Conservation (phyloP, 2,797 vertebrate species). For the Oreortyx pictus region DNA sequence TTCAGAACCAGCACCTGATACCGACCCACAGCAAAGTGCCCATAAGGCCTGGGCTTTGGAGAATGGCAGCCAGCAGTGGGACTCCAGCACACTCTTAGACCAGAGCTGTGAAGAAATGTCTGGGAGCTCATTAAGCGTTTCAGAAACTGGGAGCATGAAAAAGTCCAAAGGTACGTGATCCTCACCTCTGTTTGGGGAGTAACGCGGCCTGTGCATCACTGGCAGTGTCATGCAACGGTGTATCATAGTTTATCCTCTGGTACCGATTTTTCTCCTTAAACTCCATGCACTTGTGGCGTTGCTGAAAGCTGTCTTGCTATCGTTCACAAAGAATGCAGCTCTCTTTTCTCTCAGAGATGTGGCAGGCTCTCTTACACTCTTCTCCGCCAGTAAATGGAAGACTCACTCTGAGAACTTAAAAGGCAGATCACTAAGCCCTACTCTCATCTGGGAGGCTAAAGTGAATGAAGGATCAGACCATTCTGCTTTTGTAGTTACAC, state of each 20-base stretch:
- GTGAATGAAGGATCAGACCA: neutral
- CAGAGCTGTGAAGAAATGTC: slow-evolving; percentile 84
- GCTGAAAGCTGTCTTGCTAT: neutral
- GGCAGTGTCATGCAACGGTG: neutral
- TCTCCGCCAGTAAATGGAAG: neutral
- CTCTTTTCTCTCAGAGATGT: neutral
- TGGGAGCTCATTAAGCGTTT: slow-evolving; percentile 89
- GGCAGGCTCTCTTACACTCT: neutral
- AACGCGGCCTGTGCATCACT: accelerated
- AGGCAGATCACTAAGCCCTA: neutral
- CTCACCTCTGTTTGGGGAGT: neutral
- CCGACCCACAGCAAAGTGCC: slow-evolving; percentile 31
- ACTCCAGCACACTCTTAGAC: slow-evolving; percentile 72
- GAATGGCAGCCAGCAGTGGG: slow-evolving; percentile 72
- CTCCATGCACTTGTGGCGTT: neutral
- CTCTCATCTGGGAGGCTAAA: neutral
- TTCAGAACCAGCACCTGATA: slow-evolving; percentile 11
- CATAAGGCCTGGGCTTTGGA: slow-evolving; percentile 71
- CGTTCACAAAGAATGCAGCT: neutral
- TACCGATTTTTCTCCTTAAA: neutral
- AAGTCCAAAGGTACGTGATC: slow-evolving; percentile 88
- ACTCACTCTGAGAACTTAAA: neutral
- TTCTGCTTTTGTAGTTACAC: neutral
- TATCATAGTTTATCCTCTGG: neutral
- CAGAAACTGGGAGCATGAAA: slow-evolving; percentile 86